Evolutionary conservation across 2,113 vertebrate species (phyloP).

Genomic region (Oryzias celebensis): DNA sequence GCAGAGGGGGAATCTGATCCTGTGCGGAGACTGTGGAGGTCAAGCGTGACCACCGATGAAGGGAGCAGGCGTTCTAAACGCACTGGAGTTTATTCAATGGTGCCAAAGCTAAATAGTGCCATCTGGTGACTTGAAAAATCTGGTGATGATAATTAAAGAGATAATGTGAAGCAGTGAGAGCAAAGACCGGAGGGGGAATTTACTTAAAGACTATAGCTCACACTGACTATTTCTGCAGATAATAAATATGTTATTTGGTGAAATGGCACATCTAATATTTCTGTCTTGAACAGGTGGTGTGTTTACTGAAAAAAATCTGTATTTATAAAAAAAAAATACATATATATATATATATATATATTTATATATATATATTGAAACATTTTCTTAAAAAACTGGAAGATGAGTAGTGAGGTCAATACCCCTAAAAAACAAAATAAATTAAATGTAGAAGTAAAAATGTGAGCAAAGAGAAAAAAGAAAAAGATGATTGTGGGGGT

Average conservation of each 20-base stretch:
- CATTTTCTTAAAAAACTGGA: not conserved
- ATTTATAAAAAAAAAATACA: no score
- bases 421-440: not conserved
- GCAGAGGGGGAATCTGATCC: slow-evolving; percentile 16
- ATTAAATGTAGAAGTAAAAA: not conserved
- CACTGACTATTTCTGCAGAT: not conserved
- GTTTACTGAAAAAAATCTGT: slow-evolving; percentile 21
- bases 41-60: slow-evolving; percentile 49
- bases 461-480: slow-evolving; percentile 21
- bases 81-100: slow-evolving; percentile 29
- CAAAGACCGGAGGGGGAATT: slow-evolving; percentile 7
- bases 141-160: slow-evolving; percentile 32
- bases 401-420: slow-evolving; percentile 3
- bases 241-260: slow-evolving; percentile 14
- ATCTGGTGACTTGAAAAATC: slow-evolving; percentile 70
- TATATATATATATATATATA: no score
- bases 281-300: slow-evolving; percentile 15
- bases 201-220: not conserved
- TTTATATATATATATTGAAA: slow-evolving; percentile 4
- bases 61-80: slow-evolving; percentile 25
- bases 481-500: no score
- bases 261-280: slow-evolving; percentile 15
- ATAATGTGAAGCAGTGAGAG: slow-evolving; percentile 33
- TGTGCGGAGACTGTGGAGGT: slow-evolving; percentile 37
- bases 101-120: slow-evolving; percentile 75